Conservation (phyloP, 2,797 vertebrate species). For the Novumbra hubbsi region DNA sequence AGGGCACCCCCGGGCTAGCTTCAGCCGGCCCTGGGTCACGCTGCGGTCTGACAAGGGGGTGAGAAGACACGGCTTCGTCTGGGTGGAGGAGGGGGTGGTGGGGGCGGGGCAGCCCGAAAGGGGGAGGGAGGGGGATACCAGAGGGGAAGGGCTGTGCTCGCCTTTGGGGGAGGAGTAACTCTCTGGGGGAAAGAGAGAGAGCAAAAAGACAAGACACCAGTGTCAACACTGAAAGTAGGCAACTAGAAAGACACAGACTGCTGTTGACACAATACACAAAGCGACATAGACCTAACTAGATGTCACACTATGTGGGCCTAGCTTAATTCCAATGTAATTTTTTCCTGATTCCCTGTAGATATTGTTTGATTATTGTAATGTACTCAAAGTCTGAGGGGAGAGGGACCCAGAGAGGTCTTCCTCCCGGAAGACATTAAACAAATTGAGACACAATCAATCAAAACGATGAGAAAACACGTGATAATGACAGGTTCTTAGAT, state of each 20-base stretch:
- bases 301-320: no score
- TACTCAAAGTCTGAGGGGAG: no score
- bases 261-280: no score
- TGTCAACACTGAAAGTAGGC: not conserved
- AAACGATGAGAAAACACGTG: no score
- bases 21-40: conserved; percentile 72
- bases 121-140: conserved; percentile 85
- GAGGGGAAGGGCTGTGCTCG: conserved; percentile 88
- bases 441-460: no score
- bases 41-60: conserved; percentile 83
- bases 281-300: no score
- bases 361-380: no score
- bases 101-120: conserved; percentile 90
- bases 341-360: no score
- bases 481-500: no score
- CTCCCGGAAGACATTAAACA: no score
- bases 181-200: conserved; percentile 59
- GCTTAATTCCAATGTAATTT: no score
- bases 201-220: not conserved
- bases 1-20: conserved; percentile 83
- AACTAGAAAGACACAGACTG: not conserved
- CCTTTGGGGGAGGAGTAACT: conserved; percentile 85
- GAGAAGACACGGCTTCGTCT: conserved; percentile 84
- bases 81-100: conserved; percentile 85
- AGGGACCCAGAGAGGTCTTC: no score